These are phyloP conservation scores for Tenthredo amoena DNA, from an alignment of 2,888 invertebrate genomes.

Conservation along the genomic window DNA sequence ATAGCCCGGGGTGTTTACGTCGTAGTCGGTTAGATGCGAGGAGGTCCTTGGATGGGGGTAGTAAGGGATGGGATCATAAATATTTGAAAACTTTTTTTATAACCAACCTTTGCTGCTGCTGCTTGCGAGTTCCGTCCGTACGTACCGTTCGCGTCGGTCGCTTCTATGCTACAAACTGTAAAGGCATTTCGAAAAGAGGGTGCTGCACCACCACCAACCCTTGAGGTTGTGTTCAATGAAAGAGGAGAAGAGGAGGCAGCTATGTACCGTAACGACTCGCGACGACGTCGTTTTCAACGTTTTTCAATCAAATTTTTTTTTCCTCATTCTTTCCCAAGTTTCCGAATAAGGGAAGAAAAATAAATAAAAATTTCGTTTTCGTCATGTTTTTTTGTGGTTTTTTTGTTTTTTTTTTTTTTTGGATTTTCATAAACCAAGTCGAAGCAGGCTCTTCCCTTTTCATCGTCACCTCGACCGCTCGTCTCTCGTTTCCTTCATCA, in stretches of 20 bases:
- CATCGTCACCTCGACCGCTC: too few relatives aligned
- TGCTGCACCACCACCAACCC: not conserved
- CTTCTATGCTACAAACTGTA: not conserved
- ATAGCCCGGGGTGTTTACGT: slow-evolving; percentile 31
- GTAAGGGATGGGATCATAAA: slow-evolving; percentile 8
- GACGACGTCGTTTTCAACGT: not conserved
- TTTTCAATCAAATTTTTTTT: not conserved
- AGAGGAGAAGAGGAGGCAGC: slow-evolving; percentile 13
- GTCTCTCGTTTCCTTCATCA: not conserved
- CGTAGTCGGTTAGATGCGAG: slow-evolving; percentile 11
- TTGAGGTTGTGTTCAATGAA: not conserved
- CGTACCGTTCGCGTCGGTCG: too few relatives aligned
- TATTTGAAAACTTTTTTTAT: slow-evolving; percentile 35
- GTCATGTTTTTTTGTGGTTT: not conserved
- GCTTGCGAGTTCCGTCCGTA: not conserved
- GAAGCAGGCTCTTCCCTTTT: too few relatives aligned
- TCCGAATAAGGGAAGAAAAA: too few relatives aligned
- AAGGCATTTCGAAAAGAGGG: not conserved
- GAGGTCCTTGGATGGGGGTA: not conserved
- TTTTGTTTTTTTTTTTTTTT: not conserved
- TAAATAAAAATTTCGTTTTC: too few relatives aligned
- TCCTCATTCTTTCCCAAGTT: too few relatives aligned
- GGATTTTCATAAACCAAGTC: not conserved
- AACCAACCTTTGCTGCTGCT: slow-evolving; percentile 17
- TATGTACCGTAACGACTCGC: not conserved